phyloP scores from a whole-genome alignment of 2,113 vertebrate species.

The Leptobrachium ailaonicum region DNA sequence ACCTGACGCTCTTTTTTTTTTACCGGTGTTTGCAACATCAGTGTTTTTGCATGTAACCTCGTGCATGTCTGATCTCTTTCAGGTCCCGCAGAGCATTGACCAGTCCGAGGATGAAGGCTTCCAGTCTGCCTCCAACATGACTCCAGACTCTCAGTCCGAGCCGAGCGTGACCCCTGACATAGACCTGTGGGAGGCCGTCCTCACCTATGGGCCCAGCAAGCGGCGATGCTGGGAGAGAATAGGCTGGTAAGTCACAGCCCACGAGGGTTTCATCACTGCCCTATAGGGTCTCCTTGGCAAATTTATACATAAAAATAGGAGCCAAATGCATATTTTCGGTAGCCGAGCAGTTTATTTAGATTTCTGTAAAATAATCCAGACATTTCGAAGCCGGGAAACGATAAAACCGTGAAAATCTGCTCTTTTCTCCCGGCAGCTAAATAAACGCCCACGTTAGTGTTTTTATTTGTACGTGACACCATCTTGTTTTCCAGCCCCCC shows the following conservation, averaged over 20 bases:
- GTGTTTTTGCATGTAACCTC: no score
- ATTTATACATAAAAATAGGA: no score
- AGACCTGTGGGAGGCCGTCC: constrained; percentile 88
- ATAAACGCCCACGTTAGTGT: no score
- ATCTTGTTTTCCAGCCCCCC: constrained; percentile 74
- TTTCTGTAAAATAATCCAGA: no score
- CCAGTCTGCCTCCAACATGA: constrained; percentile 93
- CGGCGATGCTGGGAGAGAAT: constrained; percentile 91
- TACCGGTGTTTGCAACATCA: no score
- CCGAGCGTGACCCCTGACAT: constrained; percentile 80
- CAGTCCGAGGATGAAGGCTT: constrained; percentile 97
- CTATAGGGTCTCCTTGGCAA: no score
- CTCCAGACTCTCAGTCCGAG: constrained; percentile 96
- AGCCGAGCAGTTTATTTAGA: no score
- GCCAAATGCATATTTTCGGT: no score
- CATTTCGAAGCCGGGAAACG: no score
- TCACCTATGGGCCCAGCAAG: constrained; percentile 80
- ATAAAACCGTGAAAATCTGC: no score
- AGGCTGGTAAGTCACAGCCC: constrained; percentile 78
- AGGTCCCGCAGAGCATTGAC: constrained; percentile 89
- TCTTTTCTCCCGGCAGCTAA: no score
- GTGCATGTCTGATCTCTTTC: not conserved
- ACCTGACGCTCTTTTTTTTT: no score
- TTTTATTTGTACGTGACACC: not conserved
- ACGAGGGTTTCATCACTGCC: not conserved